phyloP scores from a whole-genome alignment of 2,797 vertebrate genomes.

The Acropternis orthonyx region DNA sequence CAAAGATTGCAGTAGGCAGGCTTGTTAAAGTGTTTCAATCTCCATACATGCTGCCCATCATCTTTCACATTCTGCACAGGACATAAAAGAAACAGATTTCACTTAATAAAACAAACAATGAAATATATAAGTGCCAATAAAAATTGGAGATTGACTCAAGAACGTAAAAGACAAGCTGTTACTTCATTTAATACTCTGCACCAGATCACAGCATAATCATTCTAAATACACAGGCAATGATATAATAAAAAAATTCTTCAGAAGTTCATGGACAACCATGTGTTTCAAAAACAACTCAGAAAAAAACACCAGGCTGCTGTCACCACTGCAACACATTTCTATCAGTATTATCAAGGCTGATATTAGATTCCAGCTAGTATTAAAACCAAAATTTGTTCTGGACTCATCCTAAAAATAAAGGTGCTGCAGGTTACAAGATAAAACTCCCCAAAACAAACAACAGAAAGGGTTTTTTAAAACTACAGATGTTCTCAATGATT shows the following conservation, averaged over 20 bases:
- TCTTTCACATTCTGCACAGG: slow-evolving; percentile 90
- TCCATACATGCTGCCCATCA: slow-evolving; percentile 94
- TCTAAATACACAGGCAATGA: slow-evolving; percentile 48
- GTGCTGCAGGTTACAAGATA: background rate
- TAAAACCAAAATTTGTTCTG: background rate
- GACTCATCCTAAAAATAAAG: background rate
- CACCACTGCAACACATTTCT: background rate
- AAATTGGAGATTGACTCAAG: slow-evolving; percentile 66
- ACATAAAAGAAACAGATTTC: slow-evolving; percentile 72
- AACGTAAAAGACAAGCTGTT: slow-evolving; percentile 74
- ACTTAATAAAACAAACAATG: slow-evolving; percentile 72
- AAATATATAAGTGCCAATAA: slow-evolving; percentile 63
- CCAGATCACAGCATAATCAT: slow-evolving; percentile 52
- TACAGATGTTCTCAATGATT: background rate
- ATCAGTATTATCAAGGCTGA: background rate
- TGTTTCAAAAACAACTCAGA: background rate
- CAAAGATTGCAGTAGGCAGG: slow-evolving; percentile 96
- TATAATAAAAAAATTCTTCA: slow-evolving; percentile 1
- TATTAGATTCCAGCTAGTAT: background rate
- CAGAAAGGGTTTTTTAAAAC: background rate
- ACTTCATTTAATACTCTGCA: slow-evolving; percentile 61
- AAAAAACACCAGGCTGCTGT: background rate
- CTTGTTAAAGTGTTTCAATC: slow-evolving; percentile 96
- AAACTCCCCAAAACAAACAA: background rate
- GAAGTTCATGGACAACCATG: background rate